Conservation (phyloP, 30 jellyfish, hydroid and myxozoan species). For the Mastigias papua region DNA sequence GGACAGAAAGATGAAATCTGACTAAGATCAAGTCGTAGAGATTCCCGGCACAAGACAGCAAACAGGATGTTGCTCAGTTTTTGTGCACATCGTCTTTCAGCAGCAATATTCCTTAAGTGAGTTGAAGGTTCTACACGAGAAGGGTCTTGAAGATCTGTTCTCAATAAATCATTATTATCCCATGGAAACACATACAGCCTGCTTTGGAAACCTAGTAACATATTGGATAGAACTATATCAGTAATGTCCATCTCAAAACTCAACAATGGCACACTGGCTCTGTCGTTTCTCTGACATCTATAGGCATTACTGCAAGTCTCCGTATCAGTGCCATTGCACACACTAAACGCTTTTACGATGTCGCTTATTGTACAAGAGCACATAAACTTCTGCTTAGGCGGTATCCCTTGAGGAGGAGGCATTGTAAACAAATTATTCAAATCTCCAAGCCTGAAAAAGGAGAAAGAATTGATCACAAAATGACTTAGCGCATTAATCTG, state of each 20-base stretch:
- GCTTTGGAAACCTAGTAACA: conserved; percentile 64
- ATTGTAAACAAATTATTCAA: conserved; percentile 63
- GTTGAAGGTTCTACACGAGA: not conserved
- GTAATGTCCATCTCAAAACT: conserved; percentile 82
- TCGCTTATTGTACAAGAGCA: conserved; percentile 64
- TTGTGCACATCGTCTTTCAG: conserved; percentile 46
- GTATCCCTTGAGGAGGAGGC: conserved; percentile 50
- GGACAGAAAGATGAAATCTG: conserved; percentile 46
- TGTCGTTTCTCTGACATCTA: conserved; percentile 67
- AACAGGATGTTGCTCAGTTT: conserved; percentile 49
- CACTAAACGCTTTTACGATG: conserved; percentile 56
- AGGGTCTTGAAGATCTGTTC: conserved; percentile 19
- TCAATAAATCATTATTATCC: conserved; percentile 28
- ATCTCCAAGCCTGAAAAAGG: conserved; percentile 66
- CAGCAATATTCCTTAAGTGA: not conserved
- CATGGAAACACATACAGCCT: conserved; percentile 64
- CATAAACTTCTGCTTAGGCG: conserved; percentile 44
- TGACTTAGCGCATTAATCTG: too few relatives aligned
- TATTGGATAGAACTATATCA: conserved; percentile 67
- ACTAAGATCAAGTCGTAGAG: conserved; percentile 49
- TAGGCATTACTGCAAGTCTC: conserved; percentile 54
- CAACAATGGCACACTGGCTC: conserved; percentile 65
- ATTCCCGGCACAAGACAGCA: conserved; percentile 76
- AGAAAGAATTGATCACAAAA: too few relatives aligned
- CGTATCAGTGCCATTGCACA: conserved; percentile 46